Percentiles rank a stretch among this genome's conserved stretches.
These are phyloP conservation scores for Tetramorium parvispinum DNA, from an alignment of 1,140 invertebrate species.

Conservation along the genomic window DNA sequence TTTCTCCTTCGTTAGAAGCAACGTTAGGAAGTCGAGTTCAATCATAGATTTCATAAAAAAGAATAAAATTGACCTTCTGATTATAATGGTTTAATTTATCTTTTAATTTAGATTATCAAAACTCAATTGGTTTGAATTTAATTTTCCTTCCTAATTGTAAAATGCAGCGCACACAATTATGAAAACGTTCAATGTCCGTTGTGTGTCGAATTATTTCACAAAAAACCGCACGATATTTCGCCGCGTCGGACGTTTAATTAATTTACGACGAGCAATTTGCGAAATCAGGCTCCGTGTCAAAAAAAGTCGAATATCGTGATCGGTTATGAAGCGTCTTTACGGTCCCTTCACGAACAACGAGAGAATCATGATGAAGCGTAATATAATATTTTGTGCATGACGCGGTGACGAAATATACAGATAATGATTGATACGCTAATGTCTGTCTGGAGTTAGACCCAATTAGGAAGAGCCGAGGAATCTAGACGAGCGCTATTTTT, in stretches of 20 bases:
- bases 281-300: conserved; percentile 2
- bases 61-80: neutral
- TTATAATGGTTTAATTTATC: neutral
- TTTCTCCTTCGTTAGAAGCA: conserved; percentile 46
- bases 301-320: conserved; percentile 46
- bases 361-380: conserved; percentile 45
- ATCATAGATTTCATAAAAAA: neutral
- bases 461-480: conserved; percentile 42
- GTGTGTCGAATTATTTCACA: conserved; percentile 4
- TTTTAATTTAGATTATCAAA: neutral
- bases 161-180: conserved; percentile 6
- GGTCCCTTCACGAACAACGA: neutral
- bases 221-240: neutral
- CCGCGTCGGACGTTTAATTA: conserved; percentile 23
- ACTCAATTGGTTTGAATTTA: neutral
- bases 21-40: neutral
- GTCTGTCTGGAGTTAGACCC: conserved; percentile 47
- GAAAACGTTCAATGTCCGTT: neutral
- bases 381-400: conserved; percentile 51
- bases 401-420: conserved; percentile 28
- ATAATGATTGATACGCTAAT: conserved; percentile 44
- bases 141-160: neutral
- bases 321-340: conserved; percentile 37
- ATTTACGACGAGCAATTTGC: conserved; percentile 32
- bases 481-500: conserved; percentile 18